phyloP scores from a whole-genome alignment of 2,113 vertebrate genomes.

The Hystrix brachyura region DNA sequence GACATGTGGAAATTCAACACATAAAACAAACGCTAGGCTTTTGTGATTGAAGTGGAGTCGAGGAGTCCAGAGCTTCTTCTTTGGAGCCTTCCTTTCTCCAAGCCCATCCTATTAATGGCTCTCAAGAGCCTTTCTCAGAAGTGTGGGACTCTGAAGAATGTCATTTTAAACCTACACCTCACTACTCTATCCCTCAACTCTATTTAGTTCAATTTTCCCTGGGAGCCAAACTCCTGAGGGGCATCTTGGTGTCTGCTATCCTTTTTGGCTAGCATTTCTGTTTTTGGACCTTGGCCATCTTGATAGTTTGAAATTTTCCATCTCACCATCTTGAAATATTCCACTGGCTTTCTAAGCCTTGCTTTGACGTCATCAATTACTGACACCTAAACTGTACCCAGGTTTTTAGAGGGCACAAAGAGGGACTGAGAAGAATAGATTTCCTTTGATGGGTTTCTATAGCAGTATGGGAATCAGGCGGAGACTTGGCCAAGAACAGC shows the following conservation, averaged over 20 bases:
- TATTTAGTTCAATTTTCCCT: neutral
- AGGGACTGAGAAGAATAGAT: neutral
- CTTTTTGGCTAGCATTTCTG: neutral
- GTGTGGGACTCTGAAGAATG: neutral
- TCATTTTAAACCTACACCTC: neutral
- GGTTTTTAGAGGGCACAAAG: neutral
- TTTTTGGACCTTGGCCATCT: constrained; percentile 27
- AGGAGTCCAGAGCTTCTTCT: neutral
- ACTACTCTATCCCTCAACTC: neutral
- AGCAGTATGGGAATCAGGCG: neutral
- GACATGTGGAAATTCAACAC: neutral
- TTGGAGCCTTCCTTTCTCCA: neutral
- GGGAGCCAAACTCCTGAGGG: constrained; percentile 5
- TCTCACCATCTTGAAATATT: constrained; percentile 55
- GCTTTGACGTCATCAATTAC: neutral
- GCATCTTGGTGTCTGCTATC: neutral
- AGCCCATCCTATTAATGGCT: neutral
- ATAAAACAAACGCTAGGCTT: constrained; percentile 10
- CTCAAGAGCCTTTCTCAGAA: neutral
- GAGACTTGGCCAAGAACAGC: neutral
- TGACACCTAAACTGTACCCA: neutral
- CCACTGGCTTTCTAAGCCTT: constrained; percentile 14
- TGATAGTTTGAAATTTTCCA: constrained; percentile 59
- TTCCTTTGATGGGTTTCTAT: neutral
- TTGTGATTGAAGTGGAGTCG: neutral